phyloP scores from a whole-genome alignment of 2,888 invertebrate genomes.

The Omphaloscelis lunosa region DNA sequence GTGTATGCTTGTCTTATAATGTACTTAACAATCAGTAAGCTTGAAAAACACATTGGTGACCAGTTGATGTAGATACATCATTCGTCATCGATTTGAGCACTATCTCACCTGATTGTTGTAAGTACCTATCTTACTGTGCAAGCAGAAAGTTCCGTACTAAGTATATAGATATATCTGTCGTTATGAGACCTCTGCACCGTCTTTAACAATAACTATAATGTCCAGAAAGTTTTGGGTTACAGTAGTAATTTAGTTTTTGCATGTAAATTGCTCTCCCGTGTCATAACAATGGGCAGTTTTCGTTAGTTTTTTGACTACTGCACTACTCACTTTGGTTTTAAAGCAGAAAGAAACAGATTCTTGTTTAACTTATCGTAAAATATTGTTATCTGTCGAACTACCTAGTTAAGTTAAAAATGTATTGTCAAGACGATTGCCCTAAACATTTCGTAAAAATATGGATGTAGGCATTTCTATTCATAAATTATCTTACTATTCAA shows the following conservation, averaged over 20 bases:
- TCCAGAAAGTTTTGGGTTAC: background rate
- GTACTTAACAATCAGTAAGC: background rate
- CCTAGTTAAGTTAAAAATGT: background rate
- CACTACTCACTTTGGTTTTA: background rate
- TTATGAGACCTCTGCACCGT: background rate
- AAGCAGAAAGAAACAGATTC: background rate
- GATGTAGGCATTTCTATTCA: constrained; percentile 31
- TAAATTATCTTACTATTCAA: constrained; percentile 31
- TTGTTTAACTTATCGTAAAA: background rate
- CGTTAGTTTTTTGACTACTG: background rate
- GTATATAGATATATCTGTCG: background rate
- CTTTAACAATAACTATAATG: background rate
- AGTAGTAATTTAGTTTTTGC: background rate
- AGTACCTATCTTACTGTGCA: background rate
- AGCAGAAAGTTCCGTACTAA: no score
- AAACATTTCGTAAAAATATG: constrained; percentile 6
- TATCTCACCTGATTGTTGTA: background rate
- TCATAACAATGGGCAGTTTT: constrained; percentile 5
- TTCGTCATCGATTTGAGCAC: background rate
- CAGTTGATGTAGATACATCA: background rate
- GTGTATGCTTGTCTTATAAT: no score
- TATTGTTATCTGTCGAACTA: constrained; percentile 12
- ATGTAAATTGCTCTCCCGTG: background rate
- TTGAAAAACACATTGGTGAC: background rate
- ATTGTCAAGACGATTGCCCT: background rate